Percentiles rank a stretch among this genome's conserved stretches.
phyloP scores from a whole-genome alignment of 2,797 vertebrate genomes.

The Acridotheres tristis region DNA sequence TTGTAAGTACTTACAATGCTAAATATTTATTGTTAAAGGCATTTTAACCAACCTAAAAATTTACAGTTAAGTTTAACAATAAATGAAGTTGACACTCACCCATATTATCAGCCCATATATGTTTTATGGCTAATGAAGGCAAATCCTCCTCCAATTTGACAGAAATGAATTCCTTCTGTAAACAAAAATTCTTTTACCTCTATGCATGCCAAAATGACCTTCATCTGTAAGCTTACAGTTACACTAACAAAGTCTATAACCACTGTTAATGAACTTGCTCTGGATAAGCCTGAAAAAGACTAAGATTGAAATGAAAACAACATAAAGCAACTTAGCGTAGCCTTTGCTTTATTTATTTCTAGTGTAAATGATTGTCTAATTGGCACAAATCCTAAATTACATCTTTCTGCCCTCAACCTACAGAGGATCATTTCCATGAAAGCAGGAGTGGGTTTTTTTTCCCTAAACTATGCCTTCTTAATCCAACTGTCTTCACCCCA shows the following conservation, averaged over 20 bases:
- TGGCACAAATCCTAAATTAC: neutral
- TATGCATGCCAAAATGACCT: neutral
- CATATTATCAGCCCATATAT: neutral
- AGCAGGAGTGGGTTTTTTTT: neutral
- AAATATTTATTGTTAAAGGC: neutral
- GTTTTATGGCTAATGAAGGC: neutral
- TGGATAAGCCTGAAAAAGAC: neutral
- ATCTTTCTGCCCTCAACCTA: neutral
- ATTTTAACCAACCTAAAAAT: neutral
- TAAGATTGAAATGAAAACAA: neutral
- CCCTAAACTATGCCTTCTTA: neutral
- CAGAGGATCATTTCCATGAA: neutral
- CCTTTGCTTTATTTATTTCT: neutral
- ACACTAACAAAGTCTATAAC: neutral
- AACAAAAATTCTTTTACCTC: neutral
- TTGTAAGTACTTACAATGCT: neutral
- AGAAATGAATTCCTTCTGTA: neutral
- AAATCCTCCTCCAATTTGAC: accelerated
- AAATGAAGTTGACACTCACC: neutral
- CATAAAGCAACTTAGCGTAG: neutral
- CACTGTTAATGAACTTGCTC: neutral
- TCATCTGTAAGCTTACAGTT: neutral
- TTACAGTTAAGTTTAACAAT: neutral
- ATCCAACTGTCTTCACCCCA: neutral
- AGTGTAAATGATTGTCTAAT: neutral